Conservation (phyloP, 2,113 vertebrate genomes). For the Platysteira castanea region DNA sequence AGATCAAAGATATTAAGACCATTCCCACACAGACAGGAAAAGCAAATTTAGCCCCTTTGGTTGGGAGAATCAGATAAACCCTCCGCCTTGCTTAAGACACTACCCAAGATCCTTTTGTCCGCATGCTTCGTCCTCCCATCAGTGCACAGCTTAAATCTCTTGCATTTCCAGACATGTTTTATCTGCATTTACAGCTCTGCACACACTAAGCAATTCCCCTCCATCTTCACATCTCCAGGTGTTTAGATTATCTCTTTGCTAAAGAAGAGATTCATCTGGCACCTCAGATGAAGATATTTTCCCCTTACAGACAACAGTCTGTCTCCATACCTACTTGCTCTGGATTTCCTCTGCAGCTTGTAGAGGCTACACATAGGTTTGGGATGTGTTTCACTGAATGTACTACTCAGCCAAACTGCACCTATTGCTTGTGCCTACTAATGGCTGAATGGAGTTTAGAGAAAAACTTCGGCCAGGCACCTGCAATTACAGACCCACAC, state of each 20-base stretch:
- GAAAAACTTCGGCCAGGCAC: background rate
- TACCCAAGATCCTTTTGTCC: background rate
- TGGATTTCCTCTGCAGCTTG: background rate
- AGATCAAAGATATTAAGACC: background rate
- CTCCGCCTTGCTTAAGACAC: background rate
- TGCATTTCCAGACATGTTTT: background rate
- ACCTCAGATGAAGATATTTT: background rate
- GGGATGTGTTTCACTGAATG: background rate
- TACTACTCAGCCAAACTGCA: background rate
- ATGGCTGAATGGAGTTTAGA: background rate
- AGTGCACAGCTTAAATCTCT: background rate
- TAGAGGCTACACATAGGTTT: background rate
- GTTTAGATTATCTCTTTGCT: background rate
- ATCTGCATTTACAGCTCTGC: background rate
- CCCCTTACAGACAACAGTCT: background rate
- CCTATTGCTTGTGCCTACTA: background rate
- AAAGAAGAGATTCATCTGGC: background rate
- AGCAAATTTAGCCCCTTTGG: background rate
- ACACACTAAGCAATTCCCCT: background rate
- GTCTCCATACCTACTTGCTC: background rate
- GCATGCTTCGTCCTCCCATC: background rate
- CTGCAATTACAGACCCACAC: background rate
- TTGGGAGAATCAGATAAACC: background rate
- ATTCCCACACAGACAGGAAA: background rate
- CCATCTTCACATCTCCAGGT: background rate